Percentiles rank a stretch among this genome's conserved stretches.
phyloP scores from a whole-genome alignment of 2,113 vertebrate species.

The Daphoenositta chrysoptera region DNA sequence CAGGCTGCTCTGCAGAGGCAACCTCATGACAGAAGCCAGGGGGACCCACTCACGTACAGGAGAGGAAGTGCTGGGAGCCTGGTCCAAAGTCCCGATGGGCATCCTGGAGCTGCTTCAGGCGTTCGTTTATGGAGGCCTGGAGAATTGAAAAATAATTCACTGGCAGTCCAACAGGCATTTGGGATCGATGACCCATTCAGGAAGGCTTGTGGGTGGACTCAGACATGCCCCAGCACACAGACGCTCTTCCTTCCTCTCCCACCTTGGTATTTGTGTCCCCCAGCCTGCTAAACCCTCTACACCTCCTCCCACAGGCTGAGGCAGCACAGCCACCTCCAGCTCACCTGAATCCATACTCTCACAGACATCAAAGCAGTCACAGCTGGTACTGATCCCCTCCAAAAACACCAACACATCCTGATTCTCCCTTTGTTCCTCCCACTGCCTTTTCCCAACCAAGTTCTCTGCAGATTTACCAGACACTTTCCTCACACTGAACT shows the following conservation, averaged over 20 bases:
- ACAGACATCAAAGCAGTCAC: neutral
- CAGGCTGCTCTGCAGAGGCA: neutral
- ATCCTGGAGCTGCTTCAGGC: constrained; percentile 95
- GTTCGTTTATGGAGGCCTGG: constrained; percentile 89
- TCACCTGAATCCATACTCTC: neutral
- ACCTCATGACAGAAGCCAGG: neutral
- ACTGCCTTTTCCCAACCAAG: neutral
- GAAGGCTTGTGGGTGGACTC: neutral
- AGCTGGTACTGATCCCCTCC: neutral
- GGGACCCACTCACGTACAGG: constrained; percentile 79
- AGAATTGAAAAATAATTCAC: neutral
- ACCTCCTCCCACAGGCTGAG: neutral
- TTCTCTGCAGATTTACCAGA: neutral
- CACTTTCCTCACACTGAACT: neutral
- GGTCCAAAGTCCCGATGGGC: constrained; percentile 97
- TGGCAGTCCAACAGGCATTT: neutral
- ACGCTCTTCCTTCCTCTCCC: neutral
- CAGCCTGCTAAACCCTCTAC: neutral
- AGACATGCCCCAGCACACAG: neutral
- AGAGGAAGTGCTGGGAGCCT: constrained; percentile 96
- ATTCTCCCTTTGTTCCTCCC: neutral
- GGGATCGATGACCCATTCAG: neutral
- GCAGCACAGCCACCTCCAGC: neutral
- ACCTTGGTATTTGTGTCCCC: neutral
- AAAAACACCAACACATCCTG: neutral